Base-by-base conservation (phyloP, 2,888 invertebrate species). In the Tenthredo amoena region DNA sequence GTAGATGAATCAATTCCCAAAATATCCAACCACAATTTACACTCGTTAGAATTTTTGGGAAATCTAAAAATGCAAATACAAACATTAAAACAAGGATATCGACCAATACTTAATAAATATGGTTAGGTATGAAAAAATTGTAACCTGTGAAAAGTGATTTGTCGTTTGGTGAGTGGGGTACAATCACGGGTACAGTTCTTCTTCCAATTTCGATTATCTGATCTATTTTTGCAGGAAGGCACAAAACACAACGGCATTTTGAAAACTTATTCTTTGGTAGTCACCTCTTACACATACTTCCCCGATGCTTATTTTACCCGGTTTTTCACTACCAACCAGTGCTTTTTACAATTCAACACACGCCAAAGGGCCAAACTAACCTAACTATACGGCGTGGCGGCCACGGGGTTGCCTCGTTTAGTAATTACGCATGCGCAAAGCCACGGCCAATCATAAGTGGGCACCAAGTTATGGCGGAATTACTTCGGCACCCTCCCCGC, bases 231-330 rank as follows among this genome's bases (percentile, higher is more conserved):
- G 10, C 71, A 71, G 71, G 34, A 71, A 10, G 71, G 71, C 34
- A 71, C 71, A 34, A 71, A 71, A 71, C 34, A 71, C 71, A 71
- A 31, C 31, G 71, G 71, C 71, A 71, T 71, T 71, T 71, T 71
- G 2, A 71, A 71, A 31, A 71, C 71, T n/a, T 1, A 18, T n/a
- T 55, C n/a, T 55, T n/a, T n/a, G 4, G 55, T 4, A 55, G n/a
- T 55, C 55, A n/a, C 7, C 55, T 2, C n/a, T 55, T n/a, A n/a
- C n/a, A n/a, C n/a, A n/a, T n/a, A n/a, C n/a, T n/a, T n/a, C n/a
- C n/a, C n/a, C n/a, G n/a, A n/a, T n/a, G n/a, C n/a, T n/a, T n/a
- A n/a, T n/a, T n/a, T n/a, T n/a, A n/a, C n/a, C n/a, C n/a, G n/a
- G n/a, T n/a, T n/a, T n/a, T n/a, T n/a, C n/a, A n/a, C n/a, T n/a